Conservation (phyloP, 2,113 vertebrate species). For the Ellobius talpinus region DNA sequence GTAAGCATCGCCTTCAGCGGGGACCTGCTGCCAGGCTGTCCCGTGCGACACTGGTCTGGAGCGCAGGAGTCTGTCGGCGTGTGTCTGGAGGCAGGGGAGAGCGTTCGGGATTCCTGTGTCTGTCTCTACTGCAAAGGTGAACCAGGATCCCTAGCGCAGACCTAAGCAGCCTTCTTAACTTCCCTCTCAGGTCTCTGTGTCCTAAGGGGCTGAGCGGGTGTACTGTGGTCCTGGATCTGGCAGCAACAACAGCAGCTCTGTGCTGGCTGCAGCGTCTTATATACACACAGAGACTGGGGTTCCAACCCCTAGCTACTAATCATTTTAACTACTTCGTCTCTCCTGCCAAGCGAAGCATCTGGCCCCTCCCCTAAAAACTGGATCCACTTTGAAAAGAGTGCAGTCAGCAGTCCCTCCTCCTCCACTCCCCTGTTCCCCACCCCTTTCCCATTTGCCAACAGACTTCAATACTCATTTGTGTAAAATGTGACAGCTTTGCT, state of each 20-base stretch:
- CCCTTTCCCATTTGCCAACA: slow-evolving; percentile 43
- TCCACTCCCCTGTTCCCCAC: not conserved
- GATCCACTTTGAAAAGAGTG: slow-evolving; percentile 68
- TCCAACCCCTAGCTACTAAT: slow-evolving; percentile 45
- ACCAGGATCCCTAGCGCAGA: not conserved
- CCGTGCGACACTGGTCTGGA: rapidly evolving
- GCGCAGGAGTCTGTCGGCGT: not conserved
- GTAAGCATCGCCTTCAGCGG: slow-evolving; percentile 13
- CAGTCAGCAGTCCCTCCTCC: slow-evolving; percentile 69
- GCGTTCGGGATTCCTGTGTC: not conserved
- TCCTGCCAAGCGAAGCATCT: not conserved
- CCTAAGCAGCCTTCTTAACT: rapidly evolving
- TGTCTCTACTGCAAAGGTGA: not conserved
- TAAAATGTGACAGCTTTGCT: slow-evolving; percentile 78
- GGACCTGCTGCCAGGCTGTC: not conserved
- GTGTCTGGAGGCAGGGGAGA: not conserved
- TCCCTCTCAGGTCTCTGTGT: not conserved
- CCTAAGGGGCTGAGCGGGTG: not conserved
- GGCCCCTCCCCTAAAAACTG: slow-evolving; percentile 70
- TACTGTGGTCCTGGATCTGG: not conserved
- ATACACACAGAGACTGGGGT: slow-evolving; percentile 40
- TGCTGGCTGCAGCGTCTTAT: slow-evolving; percentile 60
- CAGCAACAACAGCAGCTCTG: not conserved
- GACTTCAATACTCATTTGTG: slow-evolving; percentile 58
- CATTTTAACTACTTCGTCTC: slow-evolving; percentile 78